Evolutionary conservation across 2,888 invertebrate species (phyloP), one percentile per base, ranked within the genome.

Genomic region (Hofmannophila pseudospretella): DNA sequence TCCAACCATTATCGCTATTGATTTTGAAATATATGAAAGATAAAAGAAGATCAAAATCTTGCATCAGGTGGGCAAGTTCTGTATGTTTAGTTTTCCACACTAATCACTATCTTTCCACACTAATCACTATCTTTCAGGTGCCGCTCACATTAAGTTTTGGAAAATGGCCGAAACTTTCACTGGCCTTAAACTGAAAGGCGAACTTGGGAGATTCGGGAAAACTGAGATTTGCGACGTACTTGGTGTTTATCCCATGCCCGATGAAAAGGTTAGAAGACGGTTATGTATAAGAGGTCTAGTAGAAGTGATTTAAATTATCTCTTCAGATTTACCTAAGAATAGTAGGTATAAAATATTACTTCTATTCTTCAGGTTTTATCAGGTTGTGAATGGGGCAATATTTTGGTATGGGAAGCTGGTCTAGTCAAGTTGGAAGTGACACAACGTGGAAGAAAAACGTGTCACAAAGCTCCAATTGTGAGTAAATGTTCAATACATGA

Each of bases 111-210:
- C n/a, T n/a, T n/a, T n/a, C n/a, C n/a, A n/a, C n/a, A n/a, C n/a
- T n/a, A n/a, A n/a, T n/a, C n/a, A n/a, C 5, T 16, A 16, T 16
- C 2, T 49, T 54, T 42, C 41, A 91, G 92, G 93, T 7, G 72
- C 91, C 1, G 92, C 92, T 10, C 95, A 96, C 58, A 92, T 94
- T 16, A 96, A 96, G 71, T 96, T 96, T 76, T 97, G 97, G 97
- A 96, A 95, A 87, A 96, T 97, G 93, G 93, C 93, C 0, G 71
- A 89, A 45, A 97, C 97, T 0, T 97, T 97, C 62, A 97, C 97
- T 0, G 97, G 97, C 0, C 77, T 97, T 0, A 97, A 97, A 73
- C 79, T 97, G 4, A 92, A 96, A 73, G 96, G 96, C 1, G 92
- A 94, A 58, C 71, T 95, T n/a, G 97, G 97, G 0, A 89, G 95